Percentiles rank a stretch among this genome's conserved stretches.
Evolutionary conservation across 2,888 invertebrate species (phyloP).

Genomic region (Caenorhabditis zanzibari): DNA sequence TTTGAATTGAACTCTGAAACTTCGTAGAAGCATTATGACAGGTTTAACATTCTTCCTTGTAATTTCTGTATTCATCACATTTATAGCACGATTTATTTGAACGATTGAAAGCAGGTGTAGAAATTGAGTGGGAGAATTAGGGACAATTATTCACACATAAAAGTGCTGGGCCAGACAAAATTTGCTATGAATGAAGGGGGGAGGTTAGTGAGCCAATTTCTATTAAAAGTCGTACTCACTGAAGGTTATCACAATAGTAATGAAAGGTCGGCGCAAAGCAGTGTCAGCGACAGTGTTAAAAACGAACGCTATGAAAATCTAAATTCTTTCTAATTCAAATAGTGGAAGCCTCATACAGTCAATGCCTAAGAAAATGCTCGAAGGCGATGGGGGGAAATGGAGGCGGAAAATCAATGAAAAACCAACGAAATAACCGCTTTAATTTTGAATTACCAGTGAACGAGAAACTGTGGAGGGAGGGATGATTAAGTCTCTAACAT

Average conservation of each 20-base stretch:
- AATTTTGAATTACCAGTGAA: conserved; percentile 45
- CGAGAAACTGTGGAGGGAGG: conserved; percentile 56
- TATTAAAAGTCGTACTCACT: conserved; percentile 43
- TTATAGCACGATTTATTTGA: conserved; percentile 27
- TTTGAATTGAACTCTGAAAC: neutral
- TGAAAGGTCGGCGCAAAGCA: conserved; percentile 31
- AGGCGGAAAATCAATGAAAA: conserved; percentile 29
- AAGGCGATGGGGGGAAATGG: conserved; percentile 31
- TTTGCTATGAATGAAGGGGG: neutral
- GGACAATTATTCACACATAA: conserved; percentile 13
- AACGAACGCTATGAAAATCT: conserved; percentile 54
- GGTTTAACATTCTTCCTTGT: neutral
- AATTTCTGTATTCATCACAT: neutral
- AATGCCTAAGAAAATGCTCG: conserved; percentile 55
- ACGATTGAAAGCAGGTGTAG: conserved; percentile 7
- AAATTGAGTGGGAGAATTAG: conserved; percentile 5
- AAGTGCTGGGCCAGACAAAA: neutral
- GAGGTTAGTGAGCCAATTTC: conserved; percentile 25
- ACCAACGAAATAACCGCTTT: conserved; percentile 55
- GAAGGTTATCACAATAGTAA: conserved; percentile 55
- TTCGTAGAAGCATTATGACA: neutral
- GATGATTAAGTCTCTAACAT: conserved; percentile 1
- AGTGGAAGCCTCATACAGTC: conserved; percentile 43
- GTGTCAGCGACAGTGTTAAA: neutral
- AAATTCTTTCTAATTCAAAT: conserved; percentile 53